These are phyloP conservation scores for Brachyhypopomus occidentalis DNA, from an alignment of 2,113 vertebrate species.

Conservation along the genomic window DNA sequence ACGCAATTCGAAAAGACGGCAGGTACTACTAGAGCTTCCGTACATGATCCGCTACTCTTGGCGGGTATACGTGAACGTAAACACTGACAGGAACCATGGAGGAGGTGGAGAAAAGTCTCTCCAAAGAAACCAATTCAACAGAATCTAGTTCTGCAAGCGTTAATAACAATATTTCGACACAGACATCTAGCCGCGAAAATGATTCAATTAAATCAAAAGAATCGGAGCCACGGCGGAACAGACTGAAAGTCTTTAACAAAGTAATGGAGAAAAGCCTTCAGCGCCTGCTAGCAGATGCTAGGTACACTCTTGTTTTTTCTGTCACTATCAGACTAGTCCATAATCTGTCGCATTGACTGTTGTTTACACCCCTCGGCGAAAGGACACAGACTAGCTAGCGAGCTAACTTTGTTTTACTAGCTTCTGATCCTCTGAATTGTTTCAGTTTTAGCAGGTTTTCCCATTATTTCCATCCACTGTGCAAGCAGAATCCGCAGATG, in stretches of 20 bases:
- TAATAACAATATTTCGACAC: slow-evolving; percentile 8
- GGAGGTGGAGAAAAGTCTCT: neutral
- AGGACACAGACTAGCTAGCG: no score
- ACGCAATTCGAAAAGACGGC: slow-evolving; percentile 26
- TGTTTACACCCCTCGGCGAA: no score
- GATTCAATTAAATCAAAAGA: slow-evolving; percentile 36
- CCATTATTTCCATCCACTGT: slow-evolving; percentile 78
- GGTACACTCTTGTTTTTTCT: slow-evolving; percentile 52
- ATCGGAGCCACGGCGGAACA: slow-evolving; percentile 43
- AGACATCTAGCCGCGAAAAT: neutral
- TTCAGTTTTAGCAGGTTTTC: slow-evolving; percentile 84
- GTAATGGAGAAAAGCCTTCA: slow-evolving; percentile 76
- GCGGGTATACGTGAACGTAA: slow-evolving; percentile 49
- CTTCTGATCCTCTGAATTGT: neutral
- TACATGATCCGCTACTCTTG: slow-evolving; percentile 23
- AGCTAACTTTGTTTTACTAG: no score
- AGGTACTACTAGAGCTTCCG: slow-evolving; percentile 26
- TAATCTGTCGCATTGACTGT: neutral
- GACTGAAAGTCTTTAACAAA: slow-evolving; percentile 74
- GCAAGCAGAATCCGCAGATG: slow-evolving; percentile 79
- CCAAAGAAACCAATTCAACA: neutral
- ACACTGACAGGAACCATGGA: slow-evolving; percentile 29
- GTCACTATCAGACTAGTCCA: neutral
- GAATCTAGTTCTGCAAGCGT: neutral
- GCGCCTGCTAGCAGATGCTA: slow-evolving; percentile 64